A percentile compares a stretch with the other conserved stretches of the same genome.
These are phyloP conservation scores for Melinopterus prodromus DNA, from an alignment of 2,888 invertebrate species.

Conservation along the genomic window DNA sequence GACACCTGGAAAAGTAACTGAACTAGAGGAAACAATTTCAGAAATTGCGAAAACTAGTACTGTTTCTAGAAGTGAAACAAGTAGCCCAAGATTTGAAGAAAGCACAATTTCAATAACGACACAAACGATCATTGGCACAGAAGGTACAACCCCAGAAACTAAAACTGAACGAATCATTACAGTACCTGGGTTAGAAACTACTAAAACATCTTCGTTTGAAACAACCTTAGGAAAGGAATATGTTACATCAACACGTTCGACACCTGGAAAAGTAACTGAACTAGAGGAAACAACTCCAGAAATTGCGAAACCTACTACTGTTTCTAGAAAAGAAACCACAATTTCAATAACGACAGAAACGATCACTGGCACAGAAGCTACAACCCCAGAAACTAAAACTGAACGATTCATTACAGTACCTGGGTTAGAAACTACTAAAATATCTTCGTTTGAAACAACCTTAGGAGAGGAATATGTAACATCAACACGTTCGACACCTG, in stretches of 20 bases:
- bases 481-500: background rate
- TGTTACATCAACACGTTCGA: slow-evolving; percentile 16
- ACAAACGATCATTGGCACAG: slow-evolving; percentile 34
- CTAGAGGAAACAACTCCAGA: slow-evolving; percentile 28
- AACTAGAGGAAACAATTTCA: background rate
- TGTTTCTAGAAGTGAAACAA: background rate
- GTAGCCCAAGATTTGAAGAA: slow-evolving; percentile 24
- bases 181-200: slow-evolving; percentile 36
- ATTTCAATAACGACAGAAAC: background rate
- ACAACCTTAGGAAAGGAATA: slow-evolving; percentile 14
- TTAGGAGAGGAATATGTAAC: slow-evolving; percentile 19
- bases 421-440: background rate
- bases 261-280: slow-evolving; percentile 29
- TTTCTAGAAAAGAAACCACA: too few relatives aligned
- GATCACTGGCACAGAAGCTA: background rate
- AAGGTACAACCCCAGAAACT: slow-evolving; percentile 38
- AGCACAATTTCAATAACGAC: slow-evolving; percentile 32
- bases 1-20: background rate
- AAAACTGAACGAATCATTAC: slow-evolving; percentile 20
- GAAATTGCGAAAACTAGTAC: background rate
- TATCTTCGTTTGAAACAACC: slow-evolving; percentile 7
- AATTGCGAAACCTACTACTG: slow-evolving; percentile 26
- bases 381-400: slow-evolving; percentile 5
- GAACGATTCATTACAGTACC: background rate
- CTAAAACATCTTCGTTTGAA: slow-evolving; percentile 25